Conservation (phyloP, 2,113 vertebrate species). For the Gallinago media region DNA sequence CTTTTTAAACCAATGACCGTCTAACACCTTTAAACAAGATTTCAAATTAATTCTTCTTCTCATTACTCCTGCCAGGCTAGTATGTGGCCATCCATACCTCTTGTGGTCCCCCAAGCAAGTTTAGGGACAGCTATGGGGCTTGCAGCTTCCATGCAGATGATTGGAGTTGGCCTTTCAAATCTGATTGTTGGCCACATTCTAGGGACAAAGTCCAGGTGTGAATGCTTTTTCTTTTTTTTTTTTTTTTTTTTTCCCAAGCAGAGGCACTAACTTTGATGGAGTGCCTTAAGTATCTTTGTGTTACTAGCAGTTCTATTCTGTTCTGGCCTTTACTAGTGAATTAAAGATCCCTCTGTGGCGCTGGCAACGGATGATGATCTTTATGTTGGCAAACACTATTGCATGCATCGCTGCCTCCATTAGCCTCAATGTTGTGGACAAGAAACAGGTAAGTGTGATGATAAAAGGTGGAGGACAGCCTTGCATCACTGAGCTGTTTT, state of each 20-base stretch:
- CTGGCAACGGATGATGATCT: slow-evolving; percentile 86
- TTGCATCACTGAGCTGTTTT: neutral
- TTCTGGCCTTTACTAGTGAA: slow-evolving; percentile 61
- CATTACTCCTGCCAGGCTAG: slow-evolving; percentile 69
- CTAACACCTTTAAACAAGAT: neutral
- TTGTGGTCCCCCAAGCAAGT: slow-evolving; percentile 83
- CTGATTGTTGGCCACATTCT: slow-evolving; percentile 83
- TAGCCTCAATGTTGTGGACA: slow-evolving; percentile 81
- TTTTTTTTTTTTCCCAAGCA: neutral
- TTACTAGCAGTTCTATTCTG: neutral
- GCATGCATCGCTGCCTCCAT: slow-evolving; percentile 77
- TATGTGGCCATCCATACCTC: slow-evolving; percentile 86
- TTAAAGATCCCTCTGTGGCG: slow-evolving; percentile 82
- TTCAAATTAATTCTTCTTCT: neutral
- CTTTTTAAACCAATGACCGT: neutral
- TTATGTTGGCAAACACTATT: slow-evolving; percentile 84
- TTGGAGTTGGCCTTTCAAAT: slow-evolving; percentile 83
- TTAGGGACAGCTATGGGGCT: slow-evolving; percentile 84
- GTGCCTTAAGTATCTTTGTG: neutral
- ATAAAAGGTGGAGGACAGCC: neutral
- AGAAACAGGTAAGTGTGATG: slow-evolving; percentile 73
- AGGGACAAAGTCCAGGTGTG: slow-evolving; percentile 80
- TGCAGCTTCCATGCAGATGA: slow-evolving; percentile 84
- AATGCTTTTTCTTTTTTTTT: neutral
- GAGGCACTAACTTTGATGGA: neutral